Conservation (phyloP, 2,113 vertebrate species). For the Dromaius novaehollandiae region DNA sequence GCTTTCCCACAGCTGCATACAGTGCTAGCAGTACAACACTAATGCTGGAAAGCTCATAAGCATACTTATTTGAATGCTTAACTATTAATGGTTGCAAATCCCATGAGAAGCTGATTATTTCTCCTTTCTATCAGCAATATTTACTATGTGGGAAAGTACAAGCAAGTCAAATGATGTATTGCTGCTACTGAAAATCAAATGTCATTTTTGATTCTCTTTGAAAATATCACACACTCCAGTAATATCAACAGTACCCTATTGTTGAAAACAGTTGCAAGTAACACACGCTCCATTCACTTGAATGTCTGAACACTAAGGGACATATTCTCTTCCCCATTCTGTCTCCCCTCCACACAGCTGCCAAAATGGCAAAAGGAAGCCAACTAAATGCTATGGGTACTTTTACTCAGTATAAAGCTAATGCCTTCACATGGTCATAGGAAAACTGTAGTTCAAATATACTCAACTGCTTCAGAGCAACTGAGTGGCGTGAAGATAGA, state of each 20-base stretch:
- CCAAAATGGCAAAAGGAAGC: constrained; percentile 30
- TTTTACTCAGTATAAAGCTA: constrained; percentile 11
- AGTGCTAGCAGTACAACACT: neutral
- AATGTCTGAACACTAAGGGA: neutral
- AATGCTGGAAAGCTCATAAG: neutral
- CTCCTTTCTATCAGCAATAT: neutral
- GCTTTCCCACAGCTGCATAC: neutral
- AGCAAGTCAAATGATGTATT: neutral
- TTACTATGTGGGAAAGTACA: neutral
- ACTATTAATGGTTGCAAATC: neutral
- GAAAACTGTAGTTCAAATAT: neutral
- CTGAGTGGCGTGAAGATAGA: neutral
- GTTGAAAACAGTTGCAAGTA: neutral
- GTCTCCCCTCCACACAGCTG: neutral
- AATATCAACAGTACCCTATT: constrained; percentile 27
- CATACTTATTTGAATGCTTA: neutral
- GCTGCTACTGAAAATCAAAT: constrained; percentile 28
- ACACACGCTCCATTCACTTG: constrained; percentile 26
- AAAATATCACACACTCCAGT: constrained; percentile 9
- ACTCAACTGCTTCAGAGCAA: neutral
- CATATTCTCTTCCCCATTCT: neutral
- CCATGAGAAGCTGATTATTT: neutral
- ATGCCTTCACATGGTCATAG: neutral
- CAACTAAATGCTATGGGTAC: neutral
- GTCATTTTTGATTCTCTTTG: neutral